A percentile compares a stretch with the other conserved stretches of the same genome.
These are phyloP conservation scores for Operophtera brumata DNA, from an alignment of 2,888 invertebrate species.

Conservation along the genomic window DNA sequence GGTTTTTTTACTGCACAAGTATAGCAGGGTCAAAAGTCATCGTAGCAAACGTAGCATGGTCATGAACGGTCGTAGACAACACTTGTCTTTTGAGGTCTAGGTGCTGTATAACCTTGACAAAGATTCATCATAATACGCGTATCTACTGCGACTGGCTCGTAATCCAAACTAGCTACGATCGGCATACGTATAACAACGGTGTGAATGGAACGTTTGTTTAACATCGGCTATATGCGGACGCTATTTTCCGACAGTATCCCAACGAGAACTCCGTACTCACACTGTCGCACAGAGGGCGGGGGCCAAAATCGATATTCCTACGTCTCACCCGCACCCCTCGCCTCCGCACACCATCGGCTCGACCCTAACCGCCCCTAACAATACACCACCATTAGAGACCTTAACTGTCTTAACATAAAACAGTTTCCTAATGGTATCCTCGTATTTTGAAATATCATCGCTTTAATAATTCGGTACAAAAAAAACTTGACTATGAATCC, in stretches of 20 bases:
- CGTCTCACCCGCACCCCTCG: constrained; percentile 70
- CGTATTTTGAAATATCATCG: neutral
- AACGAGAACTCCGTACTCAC: constrained; percentile 68
- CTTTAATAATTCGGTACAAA: neutral
- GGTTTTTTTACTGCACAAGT: neutral
- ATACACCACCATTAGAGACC: constrained; percentile 68
- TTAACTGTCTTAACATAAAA: constrained; percentile 67
- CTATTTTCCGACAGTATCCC: constrained; percentile 56
- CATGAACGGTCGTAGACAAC: neutral
- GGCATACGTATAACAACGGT: constrained; percentile 40
- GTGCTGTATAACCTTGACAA: neutral
- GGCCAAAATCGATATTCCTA: constrained; percentile 78
- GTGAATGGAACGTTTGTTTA: constrained; percentile 65
- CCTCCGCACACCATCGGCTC: constrained; percentile 57
- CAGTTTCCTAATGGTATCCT: constrained; percentile 32
- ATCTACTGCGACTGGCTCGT: neutral
- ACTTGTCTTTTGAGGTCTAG: neutral
- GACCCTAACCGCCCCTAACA: constrained; percentile 77
- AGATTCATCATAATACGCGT: neutral
- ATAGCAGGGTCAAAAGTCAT: constrained; percentile 2
- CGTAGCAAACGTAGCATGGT: neutral
- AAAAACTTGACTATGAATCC: neutral
- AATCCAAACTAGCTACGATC: constrained; percentile 42
- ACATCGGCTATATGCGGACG: constrained; percentile 50
- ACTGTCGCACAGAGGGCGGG: constrained; percentile 76